Base-by-base conservation (phyloP, 2,888 invertebrate species). In the Corythucha ciliata region DNA sequence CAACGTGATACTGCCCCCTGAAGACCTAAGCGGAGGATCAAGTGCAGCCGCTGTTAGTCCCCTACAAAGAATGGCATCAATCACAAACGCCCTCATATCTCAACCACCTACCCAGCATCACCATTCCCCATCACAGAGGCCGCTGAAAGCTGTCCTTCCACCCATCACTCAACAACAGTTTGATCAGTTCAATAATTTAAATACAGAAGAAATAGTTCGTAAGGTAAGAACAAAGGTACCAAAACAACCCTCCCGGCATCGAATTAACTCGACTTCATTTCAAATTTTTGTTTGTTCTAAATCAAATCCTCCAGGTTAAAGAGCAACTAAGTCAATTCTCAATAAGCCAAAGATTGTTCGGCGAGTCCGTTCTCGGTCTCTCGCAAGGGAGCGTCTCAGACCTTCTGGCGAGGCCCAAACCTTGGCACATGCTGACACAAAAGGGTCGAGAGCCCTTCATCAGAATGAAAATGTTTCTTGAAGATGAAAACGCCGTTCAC, bases 101-200 rank as follows among this genome's bases (percentile, higher is more conserved):
- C 87, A 89, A 74, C 86, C 65, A 55, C 81, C 84, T 55, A 79
- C 86, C 54, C 88, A 89, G 59, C 81, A 87, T 8, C 88, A 90
- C 66, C 90, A 89, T 65, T 74, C 82, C 46, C 78, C 83, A 14
- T 81, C 81, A 37, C 90, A 90, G 66, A 75, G 94, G 60, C 93
- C 94, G 14, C 79, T 93, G 64, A 92, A 93, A 72, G 93, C 94
- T 25, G 94, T 97, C 40, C 77, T 97, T 62, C 94, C 96, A 34
- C 96, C 97, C 2, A 94, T 98, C 60, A 96, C 96, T 1, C 97
- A 97, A 67, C 94, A 97, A 65, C 96, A 98, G 67, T 97, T 97
- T 70, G 97, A 98, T 70, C 82, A 91, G 72, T 96, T 93, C 73
- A 90, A 94, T 68, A 91, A 91, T 69, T 77, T 98, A 59, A 96